Evolutionary conservation across 2,797 vertebrate genomes (phyloP).

Genomic region (Scyliorhinus canicula): DNA sequence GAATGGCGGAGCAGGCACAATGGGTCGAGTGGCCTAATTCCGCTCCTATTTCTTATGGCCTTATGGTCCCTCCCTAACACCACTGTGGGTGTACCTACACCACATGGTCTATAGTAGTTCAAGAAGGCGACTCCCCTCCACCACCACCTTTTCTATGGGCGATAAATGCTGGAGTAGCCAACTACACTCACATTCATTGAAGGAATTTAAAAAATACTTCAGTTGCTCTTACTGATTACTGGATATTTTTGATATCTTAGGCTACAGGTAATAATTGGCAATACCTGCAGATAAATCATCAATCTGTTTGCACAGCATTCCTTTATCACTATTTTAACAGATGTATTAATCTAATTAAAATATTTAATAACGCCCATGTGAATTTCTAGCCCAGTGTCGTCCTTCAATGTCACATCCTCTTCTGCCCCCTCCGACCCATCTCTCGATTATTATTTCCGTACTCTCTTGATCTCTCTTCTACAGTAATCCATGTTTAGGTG

Average conservation of each 20-base stretch:
- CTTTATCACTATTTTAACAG: background rate
- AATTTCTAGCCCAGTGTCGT: background rate
- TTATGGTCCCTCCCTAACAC: too few species aligned
- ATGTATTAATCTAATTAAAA: background rate
- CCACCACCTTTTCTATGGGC: too few species aligned
- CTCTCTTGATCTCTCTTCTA: background rate
- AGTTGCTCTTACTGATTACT: background rate
- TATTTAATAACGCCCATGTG: background rate
- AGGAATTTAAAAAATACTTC: background rate
- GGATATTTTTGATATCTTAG: background rate
- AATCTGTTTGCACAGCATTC: background rate
- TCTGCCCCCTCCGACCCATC: background rate
- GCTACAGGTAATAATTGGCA: background rate
- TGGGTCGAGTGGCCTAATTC: too few species aligned
- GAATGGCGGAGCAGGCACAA: too few species aligned
- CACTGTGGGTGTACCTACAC: too few species aligned
- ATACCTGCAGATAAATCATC: background rate
- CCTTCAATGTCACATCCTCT: background rate
- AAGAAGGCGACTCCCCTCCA: too few species aligned
- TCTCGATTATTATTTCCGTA: background rate
- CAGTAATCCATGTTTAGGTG: background rate
- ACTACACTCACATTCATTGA: too few species aligned
- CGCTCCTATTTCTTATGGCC: too few species aligned
- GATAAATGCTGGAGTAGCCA: too few species aligned
- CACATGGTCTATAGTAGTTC: too few species aligned